A percentile compares a stretch with the other conserved stretches of the same genome.
Evolutionary conservation across 2,888 invertebrate species (phyloP).

Genomic region (Pandemis heparana): DNA sequence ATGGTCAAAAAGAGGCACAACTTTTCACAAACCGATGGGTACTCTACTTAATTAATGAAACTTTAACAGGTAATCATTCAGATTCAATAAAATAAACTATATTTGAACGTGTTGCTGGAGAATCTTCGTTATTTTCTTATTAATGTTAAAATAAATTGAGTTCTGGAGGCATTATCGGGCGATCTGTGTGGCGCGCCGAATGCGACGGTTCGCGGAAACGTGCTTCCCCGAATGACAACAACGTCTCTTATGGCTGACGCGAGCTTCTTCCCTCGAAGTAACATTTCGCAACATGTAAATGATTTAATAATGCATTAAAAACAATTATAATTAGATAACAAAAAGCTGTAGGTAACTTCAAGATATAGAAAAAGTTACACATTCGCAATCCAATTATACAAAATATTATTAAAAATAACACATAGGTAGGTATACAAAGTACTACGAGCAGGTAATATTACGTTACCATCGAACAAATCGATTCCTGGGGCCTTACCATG

Average conservation of each 20-base stretch:
- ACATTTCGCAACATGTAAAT: not conserved
- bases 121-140: not conserved
- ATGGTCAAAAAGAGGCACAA: not conserved
- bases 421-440: no score
- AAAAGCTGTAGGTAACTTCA: not conserved
- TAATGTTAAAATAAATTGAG: slow-evolving; percentile 22
- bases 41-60: no score
- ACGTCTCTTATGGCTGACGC: slow-evolving; percentile 50
- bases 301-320: not conserved
- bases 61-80: no score
- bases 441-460: no score
- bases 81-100: no score
- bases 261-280: not conserved
- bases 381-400: no score
- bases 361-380: no score
- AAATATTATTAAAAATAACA: no score
- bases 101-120: not conserved
- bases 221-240: slow-evolving; percentile 65
- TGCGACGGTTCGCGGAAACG: slow-evolving; percentile 61
- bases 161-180: slow-evolving; percentile 27
- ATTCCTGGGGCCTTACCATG: no score
- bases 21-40: not conserved
- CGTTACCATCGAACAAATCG: no score
- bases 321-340: not conserved
- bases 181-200: slow-evolving; percentile 53